phyloP scores from a whole-genome alignment of 2,113 vertebrate species.

The Phalacrocorax carbo region DNA sequence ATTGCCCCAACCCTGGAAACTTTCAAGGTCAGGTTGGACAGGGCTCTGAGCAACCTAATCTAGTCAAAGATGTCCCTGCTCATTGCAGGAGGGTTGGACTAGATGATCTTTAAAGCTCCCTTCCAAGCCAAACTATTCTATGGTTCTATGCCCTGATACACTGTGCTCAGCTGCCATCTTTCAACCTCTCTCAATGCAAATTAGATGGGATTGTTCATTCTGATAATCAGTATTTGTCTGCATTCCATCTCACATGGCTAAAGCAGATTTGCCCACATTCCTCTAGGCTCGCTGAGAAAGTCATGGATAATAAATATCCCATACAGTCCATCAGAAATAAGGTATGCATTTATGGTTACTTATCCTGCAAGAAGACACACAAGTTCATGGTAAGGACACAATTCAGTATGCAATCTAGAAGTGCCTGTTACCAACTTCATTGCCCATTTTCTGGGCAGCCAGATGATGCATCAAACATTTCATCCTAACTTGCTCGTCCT shows the following conservation, averaged over 20 bases:
- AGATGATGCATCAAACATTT: background rate
- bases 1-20: no score
- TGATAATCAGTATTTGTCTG: background rate
- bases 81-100: no score
- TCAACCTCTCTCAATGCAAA: background rate
- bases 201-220: background rate
- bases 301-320: background rate
- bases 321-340: background rate
- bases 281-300: background rate
- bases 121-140: no score
- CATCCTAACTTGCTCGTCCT: background rate
- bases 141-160: background rate
- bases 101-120: no score
- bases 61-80: no score
- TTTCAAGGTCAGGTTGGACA: no score
- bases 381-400: background rate
- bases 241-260: background rate
- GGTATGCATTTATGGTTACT: background rate
- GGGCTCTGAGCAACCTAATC: no score
- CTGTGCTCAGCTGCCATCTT: background rate
- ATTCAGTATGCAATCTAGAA: background rate
- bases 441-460: background rate
- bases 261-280: background rate
- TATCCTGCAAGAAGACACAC: background rate
- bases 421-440: background rate